Percentiles rank a stretch among this genome's conserved stretches.
phyloP scores from a whole-genome alignment of 2,113 vertebrate genomes.

The Scatophagus argus region DNA sequence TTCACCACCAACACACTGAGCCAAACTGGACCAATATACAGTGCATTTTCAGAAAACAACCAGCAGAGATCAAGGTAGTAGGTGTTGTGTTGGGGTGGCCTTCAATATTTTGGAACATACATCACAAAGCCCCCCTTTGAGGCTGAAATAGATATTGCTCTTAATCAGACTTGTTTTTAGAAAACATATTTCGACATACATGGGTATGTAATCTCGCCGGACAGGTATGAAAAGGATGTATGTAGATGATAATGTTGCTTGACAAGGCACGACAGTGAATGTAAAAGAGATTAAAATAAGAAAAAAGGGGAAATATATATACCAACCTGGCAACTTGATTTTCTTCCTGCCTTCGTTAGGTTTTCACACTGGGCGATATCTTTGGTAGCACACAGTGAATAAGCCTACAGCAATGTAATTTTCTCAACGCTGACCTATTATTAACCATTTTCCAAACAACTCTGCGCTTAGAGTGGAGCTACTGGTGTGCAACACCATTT shows the following conservation, averaged over 20 bases:
- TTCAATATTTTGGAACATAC: constrained; percentile 19
- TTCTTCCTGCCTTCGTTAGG: constrained; percentile 6
- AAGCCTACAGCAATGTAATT: not conserved
- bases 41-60: constrained; percentile 41
- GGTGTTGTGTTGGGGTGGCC: constrained; percentile 27
- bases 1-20: constrained; percentile 32
- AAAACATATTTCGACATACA: constrained; percentile 2
- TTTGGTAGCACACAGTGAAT: not conserved
- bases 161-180: constrained; percentile 11
- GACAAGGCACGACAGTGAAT: not conserved
- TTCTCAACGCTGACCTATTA: constrained; percentile 4
- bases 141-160: not conserved
- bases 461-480: not conserved
- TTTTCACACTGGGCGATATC: constrained; percentile 15
- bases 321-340: constrained; percentile 34
- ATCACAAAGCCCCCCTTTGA: not conserved
- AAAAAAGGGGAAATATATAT: constrained; percentile 6
- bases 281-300: constrained; percentile 28
- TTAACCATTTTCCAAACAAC: constrained; percentile 26
- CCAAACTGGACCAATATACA: constrained; percentile 35
- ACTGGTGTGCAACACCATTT: constrained; percentile 1
- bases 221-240: constrained; percentile 10
- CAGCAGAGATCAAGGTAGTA: constrained; percentile 23
- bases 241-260: constrained; percentile 37
- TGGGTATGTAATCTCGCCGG: constrained; percentile 14